Percentiles rank a stretch among this genome's conserved stretches.
Conservation (phyloP, 1,140 invertebrate genomes). For the Drosophila kurseongensis region DNA sequence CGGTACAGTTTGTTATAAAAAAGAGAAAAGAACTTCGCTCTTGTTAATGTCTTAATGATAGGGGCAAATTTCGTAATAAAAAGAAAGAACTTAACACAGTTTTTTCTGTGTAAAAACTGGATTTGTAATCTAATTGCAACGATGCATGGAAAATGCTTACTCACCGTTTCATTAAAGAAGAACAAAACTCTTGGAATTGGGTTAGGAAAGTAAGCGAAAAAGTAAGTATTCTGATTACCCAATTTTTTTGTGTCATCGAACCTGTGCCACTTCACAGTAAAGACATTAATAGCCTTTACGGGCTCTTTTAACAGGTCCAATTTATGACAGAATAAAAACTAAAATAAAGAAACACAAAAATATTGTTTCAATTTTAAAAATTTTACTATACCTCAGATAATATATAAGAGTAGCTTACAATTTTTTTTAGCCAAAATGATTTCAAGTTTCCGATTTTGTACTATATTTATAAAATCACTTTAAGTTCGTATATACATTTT, state of each 20-base stretch:
- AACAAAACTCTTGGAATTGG: slow-evolving; percentile 13
- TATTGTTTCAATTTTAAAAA: no score
- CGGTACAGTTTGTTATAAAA: slow-evolving; percentile 28
- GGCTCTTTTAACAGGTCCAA: no score
- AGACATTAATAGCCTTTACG: neutral
- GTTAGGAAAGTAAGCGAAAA: slow-evolving; percentile 10
- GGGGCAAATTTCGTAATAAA: neutral
- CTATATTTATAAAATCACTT: neutral
- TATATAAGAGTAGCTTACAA: no score
- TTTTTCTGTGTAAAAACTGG: neutral
- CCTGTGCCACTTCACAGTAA: neutral
- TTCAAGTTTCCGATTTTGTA: neutral
- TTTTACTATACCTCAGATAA: no score
- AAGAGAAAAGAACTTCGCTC: no score
- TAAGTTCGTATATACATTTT: slow-evolving; percentile 10
- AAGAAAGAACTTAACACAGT: neutral
- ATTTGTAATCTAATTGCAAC: slow-evolving; percentile 9
- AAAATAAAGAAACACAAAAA: neutral
- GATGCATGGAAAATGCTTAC: slow-evolving; percentile 5
- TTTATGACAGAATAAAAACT: neutral
- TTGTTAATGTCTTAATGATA: slow-evolving; percentile 2
- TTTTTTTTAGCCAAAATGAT: no score
- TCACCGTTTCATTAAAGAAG: slow-evolving; percentile 5
- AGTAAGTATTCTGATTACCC: slow-evolving; percentile 3
- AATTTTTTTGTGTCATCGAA: slow-evolving; percentile 32